phyloP scores from a whole-genome alignment of 2,113 vertebrate genomes.

The Tenebrosternarchus preto region DNA sequence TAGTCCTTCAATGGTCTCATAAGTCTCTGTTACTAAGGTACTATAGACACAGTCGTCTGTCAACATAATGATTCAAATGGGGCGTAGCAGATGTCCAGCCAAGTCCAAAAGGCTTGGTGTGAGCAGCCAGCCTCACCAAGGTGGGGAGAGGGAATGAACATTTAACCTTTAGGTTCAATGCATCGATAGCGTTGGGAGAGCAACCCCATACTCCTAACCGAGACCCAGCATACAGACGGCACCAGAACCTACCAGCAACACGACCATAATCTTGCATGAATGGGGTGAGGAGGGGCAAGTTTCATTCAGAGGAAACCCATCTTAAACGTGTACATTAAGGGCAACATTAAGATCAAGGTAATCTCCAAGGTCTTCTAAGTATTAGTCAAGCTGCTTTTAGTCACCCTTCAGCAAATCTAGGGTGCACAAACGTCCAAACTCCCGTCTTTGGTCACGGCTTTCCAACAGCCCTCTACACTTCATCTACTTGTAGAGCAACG shows the following conservation, averaged over 20 bases:
- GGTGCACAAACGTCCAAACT: neutral
- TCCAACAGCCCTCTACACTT: neutral
- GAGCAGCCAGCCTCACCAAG: neutral
- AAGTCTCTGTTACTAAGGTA: slow-evolving; percentile 68
- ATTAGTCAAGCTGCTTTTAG: neutral
- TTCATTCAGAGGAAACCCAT: too few relatives aligned
- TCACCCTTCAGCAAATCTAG: neutral
- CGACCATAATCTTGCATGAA: too few relatives aligned
- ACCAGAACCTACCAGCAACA: neutral
- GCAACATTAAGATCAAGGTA: neutral
- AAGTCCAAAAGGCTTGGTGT: slow-evolving; percentile 29
- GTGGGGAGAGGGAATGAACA: neutral
- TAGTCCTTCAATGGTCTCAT: slow-evolving; percentile 65
- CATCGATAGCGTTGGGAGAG: neutral
- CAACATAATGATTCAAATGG: slow-evolving; percentile 25
- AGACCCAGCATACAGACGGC: neutral
- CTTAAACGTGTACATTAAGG: neutral
- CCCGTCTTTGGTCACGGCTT: neutral
- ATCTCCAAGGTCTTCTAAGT: too few relatives aligned
- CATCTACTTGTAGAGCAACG: neutral
- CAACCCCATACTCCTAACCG: neutral
- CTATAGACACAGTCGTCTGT: slow-evolving; percentile 66
- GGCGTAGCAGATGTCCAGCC: slow-evolving; percentile 48
- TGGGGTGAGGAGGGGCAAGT: too few relatives aligned
- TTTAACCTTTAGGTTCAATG: neutral